Conservation (phyloP, 1,140 invertebrate species). For the Contarinia nasturtii region DNA sequence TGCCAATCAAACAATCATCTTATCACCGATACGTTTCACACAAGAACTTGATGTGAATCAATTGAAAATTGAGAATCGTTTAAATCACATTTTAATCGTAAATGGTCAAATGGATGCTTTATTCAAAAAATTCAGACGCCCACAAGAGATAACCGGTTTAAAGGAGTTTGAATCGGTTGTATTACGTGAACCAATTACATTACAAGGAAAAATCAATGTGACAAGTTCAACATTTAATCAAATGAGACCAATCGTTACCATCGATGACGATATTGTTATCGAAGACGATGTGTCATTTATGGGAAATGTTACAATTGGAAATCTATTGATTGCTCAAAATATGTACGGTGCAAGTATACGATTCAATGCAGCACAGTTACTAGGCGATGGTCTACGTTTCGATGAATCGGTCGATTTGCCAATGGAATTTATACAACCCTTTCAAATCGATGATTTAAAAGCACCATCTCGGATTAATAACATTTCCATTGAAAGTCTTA, state of each 20-base stretch:
- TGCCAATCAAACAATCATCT: not conserved
- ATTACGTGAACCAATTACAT: slow-evolving; percentile 20
- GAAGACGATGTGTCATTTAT: slow-evolving; percentile 8
- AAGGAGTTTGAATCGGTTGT: slow-evolving; percentile 23
- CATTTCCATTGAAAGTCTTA: slow-evolving; percentile 12
- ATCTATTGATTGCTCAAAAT: slow-evolving; percentile 15
- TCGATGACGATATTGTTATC: slow-evolving; percentile 15
- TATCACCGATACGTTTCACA: slow-evolving; percentile 15
- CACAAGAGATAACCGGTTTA: slow-evolving; percentile 20
- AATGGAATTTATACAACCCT: slow-evolving; percentile 19
- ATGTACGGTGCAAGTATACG: slow-evolving; percentile 8
- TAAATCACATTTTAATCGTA: slow-evolving; percentile 24
- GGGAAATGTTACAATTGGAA: slow-evolving; percentile 20
- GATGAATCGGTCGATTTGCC: slow-evolving; percentile 12
- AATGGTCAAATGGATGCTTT: slow-evolving; percentile 23
- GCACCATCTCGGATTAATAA: slow-evolving; percentile 14
- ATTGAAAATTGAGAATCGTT: slow-evolving; percentile 15
- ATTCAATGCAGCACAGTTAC: slow-evolving; percentile 6
- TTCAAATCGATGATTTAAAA: slow-evolving; percentile 15
- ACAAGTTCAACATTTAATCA: slow-evolving; percentile 17
- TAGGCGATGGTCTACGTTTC: slow-evolving; percentile 9
- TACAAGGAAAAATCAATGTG: slow-evolving; percentile 19
- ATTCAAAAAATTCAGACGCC: slow-evolving; percentile 12
- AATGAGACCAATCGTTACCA: slow-evolving; percentile 22
- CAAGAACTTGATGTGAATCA: slow-evolving; percentile 18